Base-by-base conservation (phyloP, 2,113 vertebrate genomes). In the Sclerurus mexicanus region DNA sequence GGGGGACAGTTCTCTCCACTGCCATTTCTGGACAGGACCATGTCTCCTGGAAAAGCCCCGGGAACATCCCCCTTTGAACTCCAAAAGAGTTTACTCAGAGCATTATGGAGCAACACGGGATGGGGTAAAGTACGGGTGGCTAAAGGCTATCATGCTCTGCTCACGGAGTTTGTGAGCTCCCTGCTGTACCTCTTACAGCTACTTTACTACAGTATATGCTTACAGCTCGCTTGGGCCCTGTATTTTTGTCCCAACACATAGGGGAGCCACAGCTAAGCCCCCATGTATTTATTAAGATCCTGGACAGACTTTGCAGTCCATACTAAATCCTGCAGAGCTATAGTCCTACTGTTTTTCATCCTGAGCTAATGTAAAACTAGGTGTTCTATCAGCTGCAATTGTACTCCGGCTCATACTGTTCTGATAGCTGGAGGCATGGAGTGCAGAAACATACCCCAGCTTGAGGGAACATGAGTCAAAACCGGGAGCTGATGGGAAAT, bases 81-180 rank as follows among this genome's bases (percentile, higher is more conserved):
- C 20, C 71, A 40, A 42, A 27, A 35, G 17, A 28, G 19, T 47
- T 81, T 78, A 39, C 47, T 75, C 39, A 33, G 10, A 46, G 10
- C 1, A 0, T 39, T 87, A 27, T 50, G 69, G 14, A 56, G 22
- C 30, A 40, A 31, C 4, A 14, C 0, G 0, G 44, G 14, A 33
- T 40, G 23, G 24, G 10, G 6, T 60, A 88, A 60, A 0, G 0
- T 23, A 14, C 11, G 22, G 46, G 37, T 40, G 55, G 42, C 25
- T 92, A 18, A 79, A 78, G 47, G 30, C 42, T 81, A 28, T 35
- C 42, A 9, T 55, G 23, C 53, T 30, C 55, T 50, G 9, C 31
- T 30, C 2, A 0, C 1, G 2, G 52, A 64, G 18, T 4, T 11
- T 87, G 52, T 31, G 7, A 81, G 25, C 59, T 87, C 17, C 40